Base-by-base conservation (phyloP, 2,888 invertebrate genomes). In the Villa cingulata region DNA sequence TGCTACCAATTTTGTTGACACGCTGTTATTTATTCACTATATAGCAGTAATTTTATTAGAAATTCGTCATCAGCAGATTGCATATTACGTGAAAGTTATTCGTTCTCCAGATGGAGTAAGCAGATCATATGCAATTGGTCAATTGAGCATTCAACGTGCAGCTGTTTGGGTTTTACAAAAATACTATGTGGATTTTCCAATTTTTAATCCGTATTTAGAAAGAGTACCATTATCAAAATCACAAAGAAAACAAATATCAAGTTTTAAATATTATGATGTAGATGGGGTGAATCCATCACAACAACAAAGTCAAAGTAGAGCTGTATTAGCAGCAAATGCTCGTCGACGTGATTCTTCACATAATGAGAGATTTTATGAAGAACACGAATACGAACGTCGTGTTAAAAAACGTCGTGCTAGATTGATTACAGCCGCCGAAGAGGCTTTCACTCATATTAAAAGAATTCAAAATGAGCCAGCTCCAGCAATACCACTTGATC, bases 351-450 rank as follows among this genome's bases (percentile, higher is more conserved):
- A 94, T 56, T 88, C 92, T 0, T 86, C 90, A 54, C 96, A 96
- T 72, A 96, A 96, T 70, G 97, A 97, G 71, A 76, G 92, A 34
- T 95, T 97, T 70, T 95, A 97, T 69, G 96, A 97, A 67, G 97
- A 98, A 70, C 88, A 94, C 61, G 97, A 98, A 70, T 91, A 94
- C 59, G 94, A 94, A 62, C 73, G 94, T 5, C 75, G 95, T 48
- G 92, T 96, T 48, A 79, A 88, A 60, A 96, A 96, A 68, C 74
- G 96, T 0, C 76, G 83, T 49, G 94, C 96, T 4, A 74, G 97
- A 18, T 74, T 98, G 37, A 80, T 95, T 47, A 86, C 89, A 2
- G 92, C 96, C 1, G 87, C 95, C 0, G 97, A 98, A 68, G 97
- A 98, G 63, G 95, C 97, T 1, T 98, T 98, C 68, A 92, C 95